A percentile compares a stretch with the other conserved stretches of the same genome.
phyloP scores from a whole-genome alignment of 2,888 invertebrate species.

The Leptopterna dolabrata region DNA sequence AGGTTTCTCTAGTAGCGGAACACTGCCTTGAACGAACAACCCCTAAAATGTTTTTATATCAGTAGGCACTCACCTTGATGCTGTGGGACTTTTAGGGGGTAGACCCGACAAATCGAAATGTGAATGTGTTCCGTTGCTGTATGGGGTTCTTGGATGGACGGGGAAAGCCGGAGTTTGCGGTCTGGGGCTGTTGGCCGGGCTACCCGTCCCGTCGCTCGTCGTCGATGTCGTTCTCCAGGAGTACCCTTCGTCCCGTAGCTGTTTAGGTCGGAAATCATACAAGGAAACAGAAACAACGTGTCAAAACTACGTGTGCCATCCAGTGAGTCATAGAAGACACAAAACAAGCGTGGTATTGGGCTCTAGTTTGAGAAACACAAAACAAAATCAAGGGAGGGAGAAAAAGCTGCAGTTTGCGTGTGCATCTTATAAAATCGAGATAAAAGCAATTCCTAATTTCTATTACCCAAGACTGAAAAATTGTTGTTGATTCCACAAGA shows the following conservation, averaged over 20 bases:
- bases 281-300: conserved; percentile 1
- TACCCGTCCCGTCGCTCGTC: conserved; percentile 70
- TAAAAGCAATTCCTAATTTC: too few relatives aligned
- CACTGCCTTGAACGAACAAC: too few relatives aligned
- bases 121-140: conserved; percentile 77
- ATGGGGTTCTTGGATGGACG: conserved; percentile 89
- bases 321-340: background rate
- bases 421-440: background rate
- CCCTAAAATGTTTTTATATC: too few relatives aligned
- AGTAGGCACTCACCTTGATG: conserved; percentile 70
- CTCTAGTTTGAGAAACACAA: background rate
- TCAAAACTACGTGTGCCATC: background rate
- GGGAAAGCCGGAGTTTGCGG: conserved; percentile 95
- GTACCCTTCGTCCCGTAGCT: conserved; percentile 75
- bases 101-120: conserved; percentile 71
- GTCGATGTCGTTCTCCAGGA: conserved; percentile 74
- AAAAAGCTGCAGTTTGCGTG: background rate
- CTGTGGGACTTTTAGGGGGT: conserved; percentile 85
- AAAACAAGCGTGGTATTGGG: background rate
- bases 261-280: conserved; percentile 57
- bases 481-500: too few relatives aligned
- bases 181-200: conserved; percentile 71
- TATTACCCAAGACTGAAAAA: too few relatives aligned
- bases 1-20: too few relatives aligned
- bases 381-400: background rate